Base-by-base conservation (phyloP, 1,140 invertebrate species). In the Lanistes nyassanus region DNA sequence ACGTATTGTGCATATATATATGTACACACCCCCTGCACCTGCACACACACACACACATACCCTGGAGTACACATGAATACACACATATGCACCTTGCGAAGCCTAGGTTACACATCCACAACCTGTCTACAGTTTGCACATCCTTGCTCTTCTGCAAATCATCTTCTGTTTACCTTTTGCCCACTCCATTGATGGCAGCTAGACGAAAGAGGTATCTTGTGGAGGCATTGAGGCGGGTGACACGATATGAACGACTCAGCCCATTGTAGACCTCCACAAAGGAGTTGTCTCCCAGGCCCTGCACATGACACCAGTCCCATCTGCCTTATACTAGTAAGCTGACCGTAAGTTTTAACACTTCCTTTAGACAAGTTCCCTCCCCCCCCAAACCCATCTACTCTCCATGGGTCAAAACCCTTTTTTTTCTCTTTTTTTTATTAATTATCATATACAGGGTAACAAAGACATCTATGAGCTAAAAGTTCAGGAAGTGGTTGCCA, bases 121-220 rank as follows among this genome's bases (percentile, higher is more conserved):
- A 42, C 13, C 39, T 42, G 39, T 42, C 5, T 42, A 42, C 39
- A 42, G 5, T 42, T 42, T 42, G 39, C 5, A 13, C 13, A 42
- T n/a, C n/a, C n/a, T n/a, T n/a, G n/a, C n/a, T n/a, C n/a, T n/a
- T n/a, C n/a, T n/a, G n/a, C n/a, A n/a, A n/a, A n/a, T n/a, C n/a
- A 51, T 31, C 37, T 68, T 60, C 47, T 34, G 74, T 69, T 76
- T 82, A 92, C 92, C 92, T 92, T 83, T 92, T 92, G 2, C 95
- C 95, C 77, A 92, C 90, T 81, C 94, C 93, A 87, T 96, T 96
- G n/a, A 94, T 92, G 72, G 94, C 95, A 55, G 94, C 92, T 77
- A 97, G 86, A 37, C 95, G 92, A 86, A 96, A 95, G 39, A 91
- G 92, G 84, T 96, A 96, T 39, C 92, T 89, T 11, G 94, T 95